Conservation (phyloP, 2,888 invertebrate genomes). For the Thyatira batis region DNA sequence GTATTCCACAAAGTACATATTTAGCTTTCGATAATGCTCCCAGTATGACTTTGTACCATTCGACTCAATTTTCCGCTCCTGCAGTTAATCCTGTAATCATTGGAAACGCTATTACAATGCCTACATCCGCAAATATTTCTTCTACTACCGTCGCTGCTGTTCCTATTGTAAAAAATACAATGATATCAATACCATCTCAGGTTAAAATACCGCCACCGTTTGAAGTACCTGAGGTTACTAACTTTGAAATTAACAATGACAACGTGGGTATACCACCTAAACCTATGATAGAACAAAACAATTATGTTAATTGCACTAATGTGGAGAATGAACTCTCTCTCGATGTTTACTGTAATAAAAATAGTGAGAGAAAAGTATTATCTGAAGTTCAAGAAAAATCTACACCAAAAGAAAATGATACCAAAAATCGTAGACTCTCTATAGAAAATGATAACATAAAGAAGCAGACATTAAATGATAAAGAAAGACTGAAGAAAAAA, state of each 20-base stretch:
- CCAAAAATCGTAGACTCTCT: constrained; percentile 17
- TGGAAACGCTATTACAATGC: constrained; percentile 39
- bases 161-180: constrained; percentile 6
- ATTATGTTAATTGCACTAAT: constrained; percentile 2
- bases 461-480: constrained; percentile 21
- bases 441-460: constrained; percentile 21
- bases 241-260: not conserved
- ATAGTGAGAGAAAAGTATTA: constrained; percentile 45
- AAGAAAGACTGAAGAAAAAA: constrained; percentile 54
- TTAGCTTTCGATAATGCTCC: constrained; percentile 40
- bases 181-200: not conserved
- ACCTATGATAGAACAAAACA: not conserved
- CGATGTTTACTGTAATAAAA: constrained; percentile 33
- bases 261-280: not conserved
- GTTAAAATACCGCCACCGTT: no score
- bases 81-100: constrained; percentile 46
- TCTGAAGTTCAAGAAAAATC: constrained; percentile 52
- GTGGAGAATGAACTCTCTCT: constrained; percentile 12
- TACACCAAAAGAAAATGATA: constrained; percentile 19
- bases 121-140: constrained; percentile 16
- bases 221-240: no score
- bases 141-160: constrained; percentile 12
- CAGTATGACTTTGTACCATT: constrained; percentile 49
- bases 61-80: constrained; percentile 47
- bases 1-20: constrained; percentile 34